A percentile compares a stretch with the other conserved stretches of the same genome.
phyloP scores from a whole-genome alignment of 2,113 vertebrate species.

The Elgaria multicarinata region DNA sequence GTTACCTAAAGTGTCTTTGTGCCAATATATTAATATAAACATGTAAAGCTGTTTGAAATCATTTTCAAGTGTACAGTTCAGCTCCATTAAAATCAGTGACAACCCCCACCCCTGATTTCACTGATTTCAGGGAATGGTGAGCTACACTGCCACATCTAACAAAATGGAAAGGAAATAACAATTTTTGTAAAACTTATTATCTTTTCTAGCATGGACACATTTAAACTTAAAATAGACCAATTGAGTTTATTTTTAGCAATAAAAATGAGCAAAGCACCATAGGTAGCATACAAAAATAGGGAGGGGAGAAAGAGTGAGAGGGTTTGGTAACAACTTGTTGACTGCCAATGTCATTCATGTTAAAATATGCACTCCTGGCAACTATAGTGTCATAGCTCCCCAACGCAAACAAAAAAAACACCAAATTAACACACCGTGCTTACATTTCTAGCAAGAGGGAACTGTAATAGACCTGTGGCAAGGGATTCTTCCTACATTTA shows the following conservation, averaged over 20 bases:
- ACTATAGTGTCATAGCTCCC: neutral
- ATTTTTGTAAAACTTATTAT: neutral
- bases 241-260: neutral
- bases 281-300: neutral
- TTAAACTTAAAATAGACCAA: neutral
- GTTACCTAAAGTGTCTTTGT: neutral
- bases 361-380: conserved; percentile 2
- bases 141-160: neutral
- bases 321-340: neutral
- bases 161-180: neutral
- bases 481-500: neutral
- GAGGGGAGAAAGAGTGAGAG: neutral
- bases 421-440: fast-evolving
- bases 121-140: neutral
- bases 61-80: neutral
- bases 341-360: neutral
- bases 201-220: neutral
- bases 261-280: neutral
- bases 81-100: neutral
- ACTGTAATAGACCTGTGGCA: neutral
- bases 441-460: neutral
- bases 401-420: neutral
- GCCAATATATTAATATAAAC: neutral
- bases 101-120: too few species aligned
- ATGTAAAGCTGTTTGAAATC: neutral